Evolutionary conservation across 2,113 vertebrate genomes (phyloP), one percentile per base, ranked within the genome.

Genomic region (Empidonax traillii): DNA sequence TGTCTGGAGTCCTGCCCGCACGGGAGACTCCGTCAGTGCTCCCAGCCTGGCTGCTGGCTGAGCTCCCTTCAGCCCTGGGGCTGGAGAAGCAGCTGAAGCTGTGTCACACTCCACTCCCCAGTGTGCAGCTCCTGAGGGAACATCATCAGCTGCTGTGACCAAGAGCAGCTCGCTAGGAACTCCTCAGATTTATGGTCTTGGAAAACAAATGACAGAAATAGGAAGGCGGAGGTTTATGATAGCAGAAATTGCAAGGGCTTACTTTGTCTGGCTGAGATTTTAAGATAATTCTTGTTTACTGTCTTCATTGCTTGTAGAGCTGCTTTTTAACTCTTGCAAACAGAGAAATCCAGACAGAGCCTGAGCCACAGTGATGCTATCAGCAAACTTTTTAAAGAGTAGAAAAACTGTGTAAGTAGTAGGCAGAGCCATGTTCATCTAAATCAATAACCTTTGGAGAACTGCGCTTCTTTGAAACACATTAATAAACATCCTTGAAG

Each of bases 371-470:
- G 0, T 23, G 90, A 68, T 93, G 58, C 37, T 67, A 90, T 93
- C 80, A 28, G 80, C 73, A 75, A 85, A 53, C 44, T 68, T 90
- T 78, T 89, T 85, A 72, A 52, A 63, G 51, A 61, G 49, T 10
- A 72, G 83, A 78, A 43, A 96, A 93, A 61, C 73, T 68, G 30
- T 28, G 1, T 59, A 74, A 88, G 67, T 47, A 77, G 51, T 33
- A 90, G 67, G 51, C 61, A 96, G 77, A 93, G 37, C 56, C n/a
- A 16, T 33, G 31, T 46, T 92, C 82, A 44, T 90, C 35, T 84
- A 72, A 92, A 93, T 93, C 86, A 93, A 82, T 95, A 93, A 84
- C 85, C 62, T 89, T 68, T 56, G 65, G 79, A 31, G 61, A 61
- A 3, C 49, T 90, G n/a, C 12, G 12, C 53, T 74, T 84, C 80